A percentile compares a stretch with the other conserved stretches of the same genome.
phyloP scores from a whole-genome alignment of 2,888 invertebrate species.

The Cephus pulcher region DNA sequence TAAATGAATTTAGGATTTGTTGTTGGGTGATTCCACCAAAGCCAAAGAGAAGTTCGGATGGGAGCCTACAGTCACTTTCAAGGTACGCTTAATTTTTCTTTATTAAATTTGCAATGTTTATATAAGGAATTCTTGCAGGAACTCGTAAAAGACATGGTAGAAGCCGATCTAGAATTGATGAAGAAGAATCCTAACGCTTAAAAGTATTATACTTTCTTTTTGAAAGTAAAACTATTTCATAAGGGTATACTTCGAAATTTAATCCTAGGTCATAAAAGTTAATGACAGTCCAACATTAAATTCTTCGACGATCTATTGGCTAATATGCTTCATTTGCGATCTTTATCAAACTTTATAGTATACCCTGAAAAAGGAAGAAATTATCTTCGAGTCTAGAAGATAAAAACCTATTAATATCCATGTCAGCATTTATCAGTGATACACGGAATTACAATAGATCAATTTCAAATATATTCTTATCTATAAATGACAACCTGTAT shows the following conservation, averaged over 20 bases:
- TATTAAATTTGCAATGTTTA: constrained; percentile 12
- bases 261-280: background rate
- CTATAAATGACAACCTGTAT: background rate
- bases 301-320: background rate
- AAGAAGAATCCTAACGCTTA: constrained; percentile 89
- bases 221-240: background rate
- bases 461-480: background rate
- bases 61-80: constrained; percentile 84
- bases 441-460: background rate
- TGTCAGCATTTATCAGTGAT: background rate
- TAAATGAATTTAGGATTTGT: constrained; percentile 74
- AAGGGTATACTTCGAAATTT: background rate
- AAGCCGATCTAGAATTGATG: constrained; percentile 91
- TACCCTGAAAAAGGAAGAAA: background rate
- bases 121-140: constrained; percentile 68
- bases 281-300: background rate
- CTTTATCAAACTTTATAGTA: background rate
- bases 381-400: background rate
- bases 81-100: constrained; percentile 59
- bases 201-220: constrained; percentile 13
- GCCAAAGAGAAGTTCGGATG: constrained; percentile 89
- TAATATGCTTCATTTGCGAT: background rate
- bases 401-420: background rate
- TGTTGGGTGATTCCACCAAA: constrained; percentile 94
- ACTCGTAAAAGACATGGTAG: constrained; percentile 95